Evolutionary conservation across 2,113 vertebrate genomes (phyloP).

Genomic region (Chloebia gouldiae): DNA sequence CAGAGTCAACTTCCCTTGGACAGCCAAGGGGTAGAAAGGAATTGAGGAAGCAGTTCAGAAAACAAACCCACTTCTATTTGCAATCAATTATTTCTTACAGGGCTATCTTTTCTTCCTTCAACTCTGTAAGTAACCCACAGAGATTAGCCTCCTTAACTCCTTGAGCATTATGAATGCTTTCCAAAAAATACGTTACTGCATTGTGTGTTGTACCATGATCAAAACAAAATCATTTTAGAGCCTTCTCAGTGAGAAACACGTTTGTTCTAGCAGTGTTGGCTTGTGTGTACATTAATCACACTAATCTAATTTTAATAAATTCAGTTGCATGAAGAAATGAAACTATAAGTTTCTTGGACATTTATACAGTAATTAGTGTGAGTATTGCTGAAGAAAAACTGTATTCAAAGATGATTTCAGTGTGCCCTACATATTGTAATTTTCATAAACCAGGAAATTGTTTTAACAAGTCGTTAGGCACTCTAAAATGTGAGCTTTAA

Average conservation of each 20-base stretch:
- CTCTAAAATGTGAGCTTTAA: conserved; percentile 26
- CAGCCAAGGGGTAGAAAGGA: not conserved
- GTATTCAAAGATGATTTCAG: not conserved
- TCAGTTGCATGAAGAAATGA: not conserved
- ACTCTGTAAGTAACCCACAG: not conserved
- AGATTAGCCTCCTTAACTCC: not conserved
- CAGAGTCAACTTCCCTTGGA: not conserved
- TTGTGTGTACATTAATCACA: not conserved
- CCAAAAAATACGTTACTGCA: not conserved
- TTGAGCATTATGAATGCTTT: not conserved
- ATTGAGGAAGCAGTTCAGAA: not conserved
- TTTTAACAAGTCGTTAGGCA: not conserved
- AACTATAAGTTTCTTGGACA: not conserved
- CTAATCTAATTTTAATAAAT: not conserved
- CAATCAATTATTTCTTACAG: not conserved
- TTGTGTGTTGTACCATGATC: not conserved
- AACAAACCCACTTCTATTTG: not conserved
- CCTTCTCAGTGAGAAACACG: not conserved
- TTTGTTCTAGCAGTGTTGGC: not conserved
- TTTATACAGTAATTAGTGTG: not conserved
- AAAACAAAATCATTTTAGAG: not conserved
- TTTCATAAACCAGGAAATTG: not conserved
- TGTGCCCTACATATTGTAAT: not conserved
- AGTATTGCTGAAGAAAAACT: not conserved
- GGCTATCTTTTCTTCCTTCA: not conserved